Conservation (phyloP, 1,140 invertebrate genomes). For the Drosophila seguyi region DNA sequence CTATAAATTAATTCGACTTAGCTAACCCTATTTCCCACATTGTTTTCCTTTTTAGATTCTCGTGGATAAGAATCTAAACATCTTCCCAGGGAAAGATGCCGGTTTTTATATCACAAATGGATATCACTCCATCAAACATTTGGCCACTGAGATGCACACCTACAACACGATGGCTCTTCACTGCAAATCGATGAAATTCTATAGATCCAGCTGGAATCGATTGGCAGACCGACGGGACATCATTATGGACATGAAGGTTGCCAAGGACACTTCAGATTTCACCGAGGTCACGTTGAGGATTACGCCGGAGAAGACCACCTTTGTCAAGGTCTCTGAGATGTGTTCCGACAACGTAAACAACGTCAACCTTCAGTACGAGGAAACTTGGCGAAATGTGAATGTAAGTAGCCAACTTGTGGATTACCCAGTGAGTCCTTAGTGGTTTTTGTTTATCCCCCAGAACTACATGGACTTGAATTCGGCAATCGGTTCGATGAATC, state of each 20-base stretch:
- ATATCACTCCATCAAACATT: slow-evolving; percentile 63
- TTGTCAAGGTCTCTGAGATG: slow-evolving; percentile 70
- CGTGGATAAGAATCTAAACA: slow-evolving; percentile 62
- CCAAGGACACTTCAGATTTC: slow-evolving; percentile 44
- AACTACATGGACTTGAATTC: slow-evolving; percentile 66
- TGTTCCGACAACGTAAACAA: slow-evolving; percentile 66
- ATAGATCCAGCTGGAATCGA: slow-evolving; percentile 71
- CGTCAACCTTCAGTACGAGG: slow-evolving; percentile 52
- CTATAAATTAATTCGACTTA: fast-evolving
- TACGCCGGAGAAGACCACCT: slow-evolving; percentile 60
- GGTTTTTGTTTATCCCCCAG: slow-evolving; percentile 12
- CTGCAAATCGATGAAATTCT: slow-evolving; percentile 68
- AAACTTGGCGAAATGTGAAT: slow-evolving; percentile 71
- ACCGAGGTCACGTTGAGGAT: slow-evolving; percentile 49
- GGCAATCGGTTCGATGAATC: slow-evolving; percentile 61
- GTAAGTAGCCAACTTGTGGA: slow-evolving; percentile 29
- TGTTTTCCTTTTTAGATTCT: slow-evolving; percentile 34
- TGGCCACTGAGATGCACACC: slow-evolving; percentile 65
- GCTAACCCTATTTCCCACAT: neutral
- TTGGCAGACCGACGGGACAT: slow-evolving; percentile 65
- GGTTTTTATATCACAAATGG: slow-evolving; percentile 72
- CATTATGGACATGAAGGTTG: slow-evolving; percentile 57
- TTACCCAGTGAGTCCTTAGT: too few species aligned
- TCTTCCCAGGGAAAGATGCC: slow-evolving; percentile 72
- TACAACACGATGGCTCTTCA: slow-evolving; percentile 74